Evolutionary conservation across 2,113 vertebrate genomes (phyloP).

Genomic region (Balaeniceps rex): DNA sequence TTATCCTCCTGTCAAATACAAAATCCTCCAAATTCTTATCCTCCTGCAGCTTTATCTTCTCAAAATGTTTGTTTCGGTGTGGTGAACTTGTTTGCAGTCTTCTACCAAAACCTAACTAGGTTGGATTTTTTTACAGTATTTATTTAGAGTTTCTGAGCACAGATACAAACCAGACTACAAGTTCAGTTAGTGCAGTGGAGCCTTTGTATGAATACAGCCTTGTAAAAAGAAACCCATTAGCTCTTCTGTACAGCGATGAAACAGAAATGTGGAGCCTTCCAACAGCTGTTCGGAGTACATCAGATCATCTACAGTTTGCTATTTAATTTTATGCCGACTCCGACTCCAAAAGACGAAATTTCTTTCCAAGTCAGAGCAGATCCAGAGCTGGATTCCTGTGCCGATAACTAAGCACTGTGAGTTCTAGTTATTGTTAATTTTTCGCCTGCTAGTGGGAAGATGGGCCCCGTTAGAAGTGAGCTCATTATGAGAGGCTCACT

Average conservation of each 20-base stretch:
- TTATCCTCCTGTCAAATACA: background rate
- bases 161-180: background rate
- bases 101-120: background rate
- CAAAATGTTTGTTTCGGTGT: background rate
- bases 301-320: background rate
- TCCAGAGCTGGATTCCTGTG: background rate
- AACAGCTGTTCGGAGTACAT: background rate
- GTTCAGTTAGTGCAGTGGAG: background rate
- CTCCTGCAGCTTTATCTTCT: background rate
- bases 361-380: background rate
- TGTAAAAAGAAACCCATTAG: background rate
- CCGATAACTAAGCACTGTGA: background rate
- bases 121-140: background rate
- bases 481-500: slow-evolving; percentile 52
- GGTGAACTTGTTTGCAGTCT: background rate
- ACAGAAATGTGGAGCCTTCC: background rate
- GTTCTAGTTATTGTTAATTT: background rate
- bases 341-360: background rate
- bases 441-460: background rate
- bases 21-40: background rate
- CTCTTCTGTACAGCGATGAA: background rate
- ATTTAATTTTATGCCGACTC: background rate
- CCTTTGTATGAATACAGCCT: background rate
- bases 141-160: background rate
- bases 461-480: slow-evolving; percentile 16